Base-by-base conservation (phyloP, 1,140 invertebrate species). In the Cotesia chilonis region DNA sequence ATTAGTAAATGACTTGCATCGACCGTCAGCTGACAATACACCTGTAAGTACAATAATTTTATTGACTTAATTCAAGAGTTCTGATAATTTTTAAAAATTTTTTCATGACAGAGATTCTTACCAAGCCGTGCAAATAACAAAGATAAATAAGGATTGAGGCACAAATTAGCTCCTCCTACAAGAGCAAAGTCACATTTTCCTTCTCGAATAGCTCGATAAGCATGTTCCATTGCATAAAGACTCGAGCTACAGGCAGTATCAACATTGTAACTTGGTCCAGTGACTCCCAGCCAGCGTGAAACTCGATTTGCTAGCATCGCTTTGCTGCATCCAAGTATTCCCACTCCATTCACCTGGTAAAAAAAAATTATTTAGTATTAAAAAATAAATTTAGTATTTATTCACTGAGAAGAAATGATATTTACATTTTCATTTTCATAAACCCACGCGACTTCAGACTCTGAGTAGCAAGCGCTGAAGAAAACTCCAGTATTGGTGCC, bases 221-320 rank as follows among this genome's bases (percentile, higher is more conserved):
- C 96, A 76, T 95, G 91, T 78, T 96, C 92, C 10, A 98, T 78
- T 0, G 95, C 96, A 72, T 93, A 91, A 68, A 96, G 87, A 72
- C 95, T 95, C 37, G 96, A 97, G 57, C 94, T 96, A 86, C 96
- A 98, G 5, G 96, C 95, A 10, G 95, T 94, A 80, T 98, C 96
- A 1, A 96, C 88, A 4, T 92, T 87, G 82, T 93, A 94, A 64
- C 95, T 96, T 0, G 95, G 95, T 38, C 92, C 93, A 72, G 89
- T 90, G 0, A 91, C 79, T 64, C 92, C 91, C 7, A 94, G 78
- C 83, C 88, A 91, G 72, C 93, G 93, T 0, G 95, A 97, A 38
- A 98, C 90, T 67, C 96, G 89, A 81, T 98, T 97, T 0, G 95
- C 93, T 83, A 98, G 90, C 95, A 98, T 97, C 5, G 95, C 94